A percentile compares a stretch with the other conserved stretches of the same genome.
Evolutionary conservation across 1,140 invertebrate genomes (phyloP).

Genomic region (Venustaconcha ellipsiformis): DNA sequence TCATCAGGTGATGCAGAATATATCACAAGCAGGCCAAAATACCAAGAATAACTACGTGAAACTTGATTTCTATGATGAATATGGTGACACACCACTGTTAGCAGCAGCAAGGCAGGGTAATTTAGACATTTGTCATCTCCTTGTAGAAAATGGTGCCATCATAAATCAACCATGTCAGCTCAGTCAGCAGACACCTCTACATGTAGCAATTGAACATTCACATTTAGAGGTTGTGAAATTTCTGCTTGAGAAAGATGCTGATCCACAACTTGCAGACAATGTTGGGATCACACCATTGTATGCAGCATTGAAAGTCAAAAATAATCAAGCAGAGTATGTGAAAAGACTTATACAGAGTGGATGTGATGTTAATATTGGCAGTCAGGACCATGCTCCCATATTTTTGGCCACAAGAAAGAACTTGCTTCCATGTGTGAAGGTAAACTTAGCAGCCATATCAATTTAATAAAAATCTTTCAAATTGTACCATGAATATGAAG

Average conservation of each 20-base stretch:
- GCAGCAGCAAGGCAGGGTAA: slow-evolving; percentile 41
- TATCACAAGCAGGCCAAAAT: slow-evolving; percentile 2
- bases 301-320: slow-evolving; percentile 42
- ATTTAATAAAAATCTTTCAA: too few species aligned
- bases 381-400: slow-evolving; percentile 56
- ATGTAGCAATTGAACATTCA: slow-evolving; percentile 41
- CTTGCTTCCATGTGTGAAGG: slow-evolving; percentile 46
- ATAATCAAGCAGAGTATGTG: slow-evolving; percentile 29
- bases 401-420: slow-evolving; percentile 52
- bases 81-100: slow-evolving; percentile 47
- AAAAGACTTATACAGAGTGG: slow-evolving; percentile 44
- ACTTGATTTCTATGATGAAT: slow-evolving; percentile 29
- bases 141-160: slow-evolving; percentile 42
- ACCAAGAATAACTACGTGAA: background rate
- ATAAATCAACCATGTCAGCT: slow-evolving; percentile 41
- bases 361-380: slow-evolving; percentile 54
- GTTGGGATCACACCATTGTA: slow-evolving; percentile 57
- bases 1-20: background rate
- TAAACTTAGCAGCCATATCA: slow-evolving; percentile 3
- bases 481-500: too few species aligned
- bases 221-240: slow-evolving; percentile 30
- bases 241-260: slow-evolving; percentile 38
- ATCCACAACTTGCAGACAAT: slow-evolving; percentile 54
- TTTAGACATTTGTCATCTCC: slow-evolving; percentile 32
- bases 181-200: slow-evolving; percentile 44